A percentile compares a stretch with the other conserved stretches of the same genome.
Evolutionary conservation across 2,113 vertebrate species (phyloP).

Genomic region (Hydropotes inermis): DNA sequence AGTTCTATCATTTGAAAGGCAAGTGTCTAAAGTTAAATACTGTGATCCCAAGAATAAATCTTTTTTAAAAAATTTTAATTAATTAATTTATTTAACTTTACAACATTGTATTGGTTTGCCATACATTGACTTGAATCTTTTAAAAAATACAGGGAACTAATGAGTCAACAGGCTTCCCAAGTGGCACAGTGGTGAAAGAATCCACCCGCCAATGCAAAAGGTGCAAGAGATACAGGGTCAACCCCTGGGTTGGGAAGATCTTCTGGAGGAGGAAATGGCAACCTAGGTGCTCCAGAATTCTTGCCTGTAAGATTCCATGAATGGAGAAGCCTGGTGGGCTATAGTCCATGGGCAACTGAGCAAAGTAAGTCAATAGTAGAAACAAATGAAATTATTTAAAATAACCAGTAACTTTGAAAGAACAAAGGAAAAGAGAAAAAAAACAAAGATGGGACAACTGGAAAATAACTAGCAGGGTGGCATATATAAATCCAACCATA

Average conservation of each 20-base stretch:
- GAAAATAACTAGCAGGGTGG: not conserved
- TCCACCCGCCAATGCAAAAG: not conserved
- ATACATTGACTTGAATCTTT: not conserved
- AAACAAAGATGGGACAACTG: not conserved
- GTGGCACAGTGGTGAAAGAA: not conserved
- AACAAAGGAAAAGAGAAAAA: not conserved
- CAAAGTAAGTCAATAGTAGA: not conserved
- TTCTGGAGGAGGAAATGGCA: not conserved
- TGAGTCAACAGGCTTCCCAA: not conserved
- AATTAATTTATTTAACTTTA: too few relatives aligned
- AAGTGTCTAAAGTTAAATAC: not conserved
- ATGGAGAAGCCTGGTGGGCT: not conserved
- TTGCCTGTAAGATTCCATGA: not conserved
- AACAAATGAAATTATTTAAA: not conserved
- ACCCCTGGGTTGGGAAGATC: not conserved
- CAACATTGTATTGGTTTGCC: too few relatives aligned
- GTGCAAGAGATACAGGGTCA: not conserved
- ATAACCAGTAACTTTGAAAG: not conserved
- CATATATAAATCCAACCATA: not conserved
- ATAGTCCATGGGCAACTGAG: not conserved
- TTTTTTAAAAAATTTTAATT: not conserved
- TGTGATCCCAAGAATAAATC: not conserved
- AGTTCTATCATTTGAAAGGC: not conserved
- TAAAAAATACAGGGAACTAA: not conserved
- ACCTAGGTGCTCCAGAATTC: not conserved